Base-by-base conservation (phyloP, 2,888 invertebrate species). In the Peribatodes rhomboidaria region DNA sequence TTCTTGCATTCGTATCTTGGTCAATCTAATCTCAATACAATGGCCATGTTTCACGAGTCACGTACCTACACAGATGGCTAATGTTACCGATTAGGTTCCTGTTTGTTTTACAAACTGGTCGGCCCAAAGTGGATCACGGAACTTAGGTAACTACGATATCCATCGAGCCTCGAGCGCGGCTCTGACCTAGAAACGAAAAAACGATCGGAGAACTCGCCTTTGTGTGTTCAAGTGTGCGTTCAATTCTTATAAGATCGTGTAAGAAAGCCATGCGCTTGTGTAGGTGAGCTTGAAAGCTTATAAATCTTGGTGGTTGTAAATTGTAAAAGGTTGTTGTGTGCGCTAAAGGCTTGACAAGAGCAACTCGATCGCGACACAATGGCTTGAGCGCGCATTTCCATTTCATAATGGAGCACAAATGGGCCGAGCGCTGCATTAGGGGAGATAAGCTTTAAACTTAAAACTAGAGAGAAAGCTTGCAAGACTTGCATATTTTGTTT, bases 161-260 rank as follows among this genome's bases (percentile, higher is more conserved):
- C 71, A 72, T 74, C 74, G 72, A 72, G 74, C 70, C 71, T 72
- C 73, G 73, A 65, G 73, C 64, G 73, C 74, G 71, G 71, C 73
- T 73, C 72, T 85, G 89, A 89, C 92, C 92, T 86, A 92, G 84
- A 89, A 90, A 86, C 81, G 75, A 88, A 90, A 88, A 89, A 88
- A 85, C 81, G 75, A 74, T 68, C 80, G 72, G 79, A 80, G 79
- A 78, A 78, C 73, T 60, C 69, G 80, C 75, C 74, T 78, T 80
- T 77, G 79, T 80, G 76, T 73, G 73, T 52, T 66, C 72, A 65
- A 72, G 82, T 78, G 78, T 77, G 80, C 75, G 79, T 75, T 76
- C 66, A 69, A 68, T 71, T 75, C 74, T 76, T 77, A 76, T 73
- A 76, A 71, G 75, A 74, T 72, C 63, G 68, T 69, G 59, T 58